A percentile compares a stretch with the other conserved stretches of the same genome.
Evolutionary conservation across 2,888 invertebrate species (phyloP).

Genomic region (Philopedon plagiatum): DNA sequence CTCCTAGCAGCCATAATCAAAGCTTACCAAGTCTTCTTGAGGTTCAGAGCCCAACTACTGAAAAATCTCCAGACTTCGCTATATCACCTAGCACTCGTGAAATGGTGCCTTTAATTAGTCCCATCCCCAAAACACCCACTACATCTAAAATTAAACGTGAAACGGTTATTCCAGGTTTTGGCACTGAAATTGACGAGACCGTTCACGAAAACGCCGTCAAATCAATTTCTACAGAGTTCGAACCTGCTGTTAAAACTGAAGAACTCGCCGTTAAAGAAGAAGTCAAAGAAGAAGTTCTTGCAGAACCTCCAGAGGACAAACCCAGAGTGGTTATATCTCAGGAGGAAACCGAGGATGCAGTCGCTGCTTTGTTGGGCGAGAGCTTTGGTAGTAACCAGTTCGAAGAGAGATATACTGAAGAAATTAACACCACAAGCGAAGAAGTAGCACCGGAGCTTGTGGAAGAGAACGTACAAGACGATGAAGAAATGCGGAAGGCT

Average conservation of each 20-base stretch:
- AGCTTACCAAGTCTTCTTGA: slow-evolving; percentile 78
- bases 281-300: slow-evolving; percentile 65
- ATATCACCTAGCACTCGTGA: slow-evolving; percentile 63
- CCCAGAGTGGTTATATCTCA: slow-evolving; percentile 89
- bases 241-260: slow-evolving; percentile 61
- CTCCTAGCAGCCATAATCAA: slow-evolving; percentile 68
- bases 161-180: slow-evolving; percentile 78
- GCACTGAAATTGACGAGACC: slow-evolving; percentile 76
- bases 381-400: slow-evolving; percentile 82
- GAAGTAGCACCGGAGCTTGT: slow-evolving; percentile 67
- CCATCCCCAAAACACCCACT: slow-evolving; percentile 69
- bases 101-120: slow-evolving; percentile 68
- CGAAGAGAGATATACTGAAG: slow-evolving; percentile 71
- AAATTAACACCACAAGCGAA: slow-evolving; percentile 66
- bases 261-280: slow-evolving; percentile 57
- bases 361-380: slow-evolving; percentile 88
- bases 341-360: slow-evolving; percentile 94
- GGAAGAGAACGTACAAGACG: slow-evolving; percentile 86
- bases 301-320: slow-evolving; percentile 77
- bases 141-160: slow-evolving; percentile 71
- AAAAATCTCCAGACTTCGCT: slow-evolving; percentile 61
- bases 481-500: slow-evolving; percentile 88
- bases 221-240: slow-evolving; percentile 78
- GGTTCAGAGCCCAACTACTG: slow-evolving; percentile 71
- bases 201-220: slow-evolving; percentile 87